These are phyloP conservation scores for Mus pahari DNA, from an alignment of 2,113 vertebrate species.

Conservation along the genomic window DNA sequence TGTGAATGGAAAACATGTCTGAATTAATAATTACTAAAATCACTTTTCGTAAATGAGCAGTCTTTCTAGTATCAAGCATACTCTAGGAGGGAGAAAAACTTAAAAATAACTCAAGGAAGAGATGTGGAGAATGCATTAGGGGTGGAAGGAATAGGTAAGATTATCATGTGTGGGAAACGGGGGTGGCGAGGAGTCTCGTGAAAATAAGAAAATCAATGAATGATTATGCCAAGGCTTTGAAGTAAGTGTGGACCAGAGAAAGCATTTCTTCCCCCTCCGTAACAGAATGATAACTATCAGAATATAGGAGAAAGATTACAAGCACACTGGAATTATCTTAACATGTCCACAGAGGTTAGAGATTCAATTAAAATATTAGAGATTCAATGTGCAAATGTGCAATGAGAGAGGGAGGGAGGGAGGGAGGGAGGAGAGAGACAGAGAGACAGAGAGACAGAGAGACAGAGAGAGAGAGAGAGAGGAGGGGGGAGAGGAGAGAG, in stretches of 20 bases:
- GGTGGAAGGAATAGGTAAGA: background rate
- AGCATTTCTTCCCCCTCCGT: background rate
- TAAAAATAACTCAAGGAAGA: background rate
- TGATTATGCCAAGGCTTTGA: background rate
- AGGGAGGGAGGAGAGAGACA: too few relatives aligned
- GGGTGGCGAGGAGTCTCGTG: too few relatives aligned
- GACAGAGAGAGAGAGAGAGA: too few relatives aligned
- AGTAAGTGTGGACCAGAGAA: background rate
- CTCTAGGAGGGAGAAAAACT: background rate
- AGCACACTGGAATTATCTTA: background rate
- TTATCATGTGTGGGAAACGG: background rate
- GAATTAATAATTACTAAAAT: background rate
- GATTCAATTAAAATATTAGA: background rate
- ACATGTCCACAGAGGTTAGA: background rate
- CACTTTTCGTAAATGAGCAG: background rate
- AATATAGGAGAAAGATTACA: background rate
- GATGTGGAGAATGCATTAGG: background rate
- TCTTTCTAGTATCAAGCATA: background rate
- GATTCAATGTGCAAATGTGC: background rate
- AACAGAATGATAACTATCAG: background rate
- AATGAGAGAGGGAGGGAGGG: too few relatives aligned
- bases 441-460: too few relatives aligned
- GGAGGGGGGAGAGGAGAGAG: background rate
- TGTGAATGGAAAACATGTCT: background rate
- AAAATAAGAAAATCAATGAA: background rate